Base-by-base conservation (phyloP, 1,140 invertebrate genomes). In the Ctenoplectra terminalis region DNA sequence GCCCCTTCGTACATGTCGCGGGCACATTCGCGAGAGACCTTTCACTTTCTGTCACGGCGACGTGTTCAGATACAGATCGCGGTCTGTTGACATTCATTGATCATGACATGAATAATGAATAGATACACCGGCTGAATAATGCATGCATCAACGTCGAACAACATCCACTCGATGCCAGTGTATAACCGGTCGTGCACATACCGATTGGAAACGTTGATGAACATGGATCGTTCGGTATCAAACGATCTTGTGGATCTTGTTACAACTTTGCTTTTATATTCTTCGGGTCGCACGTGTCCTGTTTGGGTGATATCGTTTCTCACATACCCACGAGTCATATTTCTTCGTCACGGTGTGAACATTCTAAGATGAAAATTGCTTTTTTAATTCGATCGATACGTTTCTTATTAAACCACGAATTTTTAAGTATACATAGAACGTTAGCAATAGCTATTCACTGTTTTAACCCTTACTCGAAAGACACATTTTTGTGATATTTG, bases 21-120 rank as follows among this genome's bases (percentile, higher is more conserved):
- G 11, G 13, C 34, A 23, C 23, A 52, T 43, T 17, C 70, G 40
- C 70, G 70, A 46, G 20, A n/a, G 31, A 48, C 70, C 86, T 88
- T 83, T 88, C 87, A 75, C 87, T 88, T 88, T 88, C 87, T 50
- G 79, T 61, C 67, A 78, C 48, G 74, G 73, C 63, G 58, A 85
- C 70, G 82, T 77, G 79, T 80, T 81, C 87, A 83, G 88, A 88
- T 87, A 90, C 87, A 87, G 86, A 91, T 90, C 87, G 87, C 80
- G 77, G 78, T 82, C 84, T 90, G 87, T 90, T 83, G 89, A 90
- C 87, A 89, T 91, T 90, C 87, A 89, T 91, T 91, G 91, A 90
- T 91, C 89, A 90, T 89, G 90, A 79, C 88, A 82, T 91, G 90
- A 91, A 91, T 89, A 90, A 90, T 90, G 83, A 84, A 87, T 90